phyloP scores from a whole-genome alignment of 2,888 invertebrate genomes.

The Norana najaformis region DNA sequence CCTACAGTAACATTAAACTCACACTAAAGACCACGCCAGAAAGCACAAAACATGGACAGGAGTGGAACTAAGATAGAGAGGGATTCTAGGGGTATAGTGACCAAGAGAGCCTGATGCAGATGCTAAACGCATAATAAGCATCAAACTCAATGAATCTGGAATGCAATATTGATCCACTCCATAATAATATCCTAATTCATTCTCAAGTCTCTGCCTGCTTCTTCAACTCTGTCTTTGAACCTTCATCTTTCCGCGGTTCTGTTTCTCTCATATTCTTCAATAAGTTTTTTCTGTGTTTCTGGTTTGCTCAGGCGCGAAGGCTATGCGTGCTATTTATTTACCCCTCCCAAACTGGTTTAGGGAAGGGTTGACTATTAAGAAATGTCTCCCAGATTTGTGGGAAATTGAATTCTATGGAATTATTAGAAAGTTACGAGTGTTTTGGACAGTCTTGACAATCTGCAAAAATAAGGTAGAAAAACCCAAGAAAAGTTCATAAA shows the following conservation, averaged over 20 bases:
- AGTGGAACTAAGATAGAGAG: background rate
- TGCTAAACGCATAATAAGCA: background rate
- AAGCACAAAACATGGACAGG: background rate
- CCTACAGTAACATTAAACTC: background rate
- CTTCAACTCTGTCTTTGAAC: background rate
- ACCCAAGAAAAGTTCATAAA: too few relatives aligned
- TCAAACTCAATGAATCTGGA: background rate
- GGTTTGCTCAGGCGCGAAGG: too few relatives aligned
- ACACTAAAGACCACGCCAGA: background rate
- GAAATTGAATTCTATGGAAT: too few relatives aligned
- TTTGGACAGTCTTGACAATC: too few relatives aligned
- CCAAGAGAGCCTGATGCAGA: background rate
- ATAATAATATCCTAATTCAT: background rate
- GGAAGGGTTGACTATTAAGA: too few relatives aligned
- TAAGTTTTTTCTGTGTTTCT: background rate
- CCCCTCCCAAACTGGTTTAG: background rate
- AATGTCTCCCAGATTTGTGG: too few relatives aligned
- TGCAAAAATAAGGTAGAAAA: too few relatives aligned
- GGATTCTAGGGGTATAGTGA: background rate
- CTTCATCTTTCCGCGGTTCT: background rate
- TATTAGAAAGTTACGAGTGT: too few relatives aligned
- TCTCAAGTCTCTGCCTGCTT: background rate
- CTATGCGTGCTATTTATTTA: too few relatives aligned
- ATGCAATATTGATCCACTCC: background rate
- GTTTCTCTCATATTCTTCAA: background rate